Conservation (phyloP, 2,888 invertebrate species). For the Priapulus caudatus region DNA sequence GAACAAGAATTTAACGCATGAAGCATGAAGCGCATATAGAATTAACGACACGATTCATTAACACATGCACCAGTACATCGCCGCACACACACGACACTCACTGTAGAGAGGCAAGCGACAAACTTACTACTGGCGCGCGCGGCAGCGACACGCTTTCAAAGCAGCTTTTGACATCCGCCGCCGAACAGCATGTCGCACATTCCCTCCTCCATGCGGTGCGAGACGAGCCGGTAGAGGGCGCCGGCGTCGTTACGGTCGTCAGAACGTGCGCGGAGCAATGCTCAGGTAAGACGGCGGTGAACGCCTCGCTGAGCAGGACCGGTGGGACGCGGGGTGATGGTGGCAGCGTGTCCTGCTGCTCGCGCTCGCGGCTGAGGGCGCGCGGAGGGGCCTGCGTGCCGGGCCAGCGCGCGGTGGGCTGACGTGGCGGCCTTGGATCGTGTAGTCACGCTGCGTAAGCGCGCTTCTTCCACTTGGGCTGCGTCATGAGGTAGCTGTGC, state of each 20-base stretch:
- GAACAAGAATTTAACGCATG: too few species aligned
- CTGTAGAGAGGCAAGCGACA: too few species aligned
- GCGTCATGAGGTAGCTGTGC: slow-evolving; percentile 57
- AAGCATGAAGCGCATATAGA: too few species aligned
- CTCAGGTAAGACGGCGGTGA: slow-evolving; percentile 82
- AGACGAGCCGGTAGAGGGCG: slow-evolving; percentile 70
- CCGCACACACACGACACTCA: too few species aligned
- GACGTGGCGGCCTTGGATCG: too few species aligned
- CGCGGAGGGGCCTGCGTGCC: slow-evolving; percentile 87
- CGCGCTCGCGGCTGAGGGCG: slow-evolving; percentile 78
- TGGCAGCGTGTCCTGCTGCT: slow-evolving; percentile 83
- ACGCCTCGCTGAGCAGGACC: slow-evolving; percentile 80
- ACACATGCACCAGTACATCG: too few species aligned
- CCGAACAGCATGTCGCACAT: slow-evolving; percentile 51
- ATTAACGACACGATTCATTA: too few species aligned
- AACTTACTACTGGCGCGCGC: too few species aligned
- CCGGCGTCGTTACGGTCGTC: slow-evolving; percentile 91
- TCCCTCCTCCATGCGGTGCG: slow-evolving; percentile 61
- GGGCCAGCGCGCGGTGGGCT: slow-evolving; percentile 57
- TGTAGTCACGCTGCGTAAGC: too few species aligned
- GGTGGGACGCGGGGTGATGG: slow-evolving; percentile 85
- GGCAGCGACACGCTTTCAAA: too few species aligned
- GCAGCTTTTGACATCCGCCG: slow-evolving; percentile 68
- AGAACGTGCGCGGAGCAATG: slow-evolving; percentile 67
- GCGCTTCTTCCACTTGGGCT: not conserved